These are phyloP conservation scores for Drosophila arawakana DNA, from an alignment of 1,140 invertebrate species.

Conservation along the genomic window DNA sequence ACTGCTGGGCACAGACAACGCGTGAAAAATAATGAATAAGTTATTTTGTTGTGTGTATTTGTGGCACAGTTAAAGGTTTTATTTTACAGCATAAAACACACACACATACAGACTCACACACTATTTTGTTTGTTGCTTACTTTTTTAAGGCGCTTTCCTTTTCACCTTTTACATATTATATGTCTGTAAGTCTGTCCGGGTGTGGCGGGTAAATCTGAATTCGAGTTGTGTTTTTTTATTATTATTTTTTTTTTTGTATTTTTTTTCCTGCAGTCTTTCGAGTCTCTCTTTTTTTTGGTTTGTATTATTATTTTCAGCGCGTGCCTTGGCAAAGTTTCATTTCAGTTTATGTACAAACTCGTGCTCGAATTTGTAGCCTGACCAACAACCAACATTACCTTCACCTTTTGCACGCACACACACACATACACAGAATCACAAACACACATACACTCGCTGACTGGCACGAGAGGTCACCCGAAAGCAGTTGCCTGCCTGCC, in stretches of 20 bases:
- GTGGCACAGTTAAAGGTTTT: conserved; percentile 61
- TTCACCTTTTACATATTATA: conserved; percentile 74
- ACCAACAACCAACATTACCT: conserved; percentile 68
- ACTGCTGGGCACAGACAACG: conserved; percentile 42
- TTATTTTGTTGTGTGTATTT: conserved; percentile 52
- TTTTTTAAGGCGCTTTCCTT: conserved; percentile 58
- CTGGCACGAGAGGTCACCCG: conserved; percentile 70
- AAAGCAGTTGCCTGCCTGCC: conserved; percentile 53
- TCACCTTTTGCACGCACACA: conserved; percentile 69
- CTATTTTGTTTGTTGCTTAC: conserved; percentile 48
- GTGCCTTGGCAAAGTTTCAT: conserved; percentile 65
- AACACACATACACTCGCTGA: conserved; percentile 29
- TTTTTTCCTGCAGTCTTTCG: conserved; percentile 22
- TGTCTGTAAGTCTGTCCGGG: conserved; percentile 15
- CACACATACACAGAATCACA: conserved; percentile 21
- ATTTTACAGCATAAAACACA: conserved; percentile 25
- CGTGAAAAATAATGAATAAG: conserved; percentile 75
- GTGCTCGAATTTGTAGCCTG: conserved; percentile 62
- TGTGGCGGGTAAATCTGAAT: conserved; percentile 64
- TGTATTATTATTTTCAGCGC: conserved; percentile 40
- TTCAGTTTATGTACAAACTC: conserved; percentile 72
- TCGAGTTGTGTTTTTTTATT: conserved; percentile 31
- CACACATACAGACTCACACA: conserved; percentile 4
- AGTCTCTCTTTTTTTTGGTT: conserved; percentile 14
- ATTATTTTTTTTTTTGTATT: background rate